Percentiles rank a stretch among this genome's conserved stretches.
Evolutionary conservation across 2,888 invertebrate genomes (phyloP).

Genomic region (Imbricaverruca yamaguchii): DNA sequence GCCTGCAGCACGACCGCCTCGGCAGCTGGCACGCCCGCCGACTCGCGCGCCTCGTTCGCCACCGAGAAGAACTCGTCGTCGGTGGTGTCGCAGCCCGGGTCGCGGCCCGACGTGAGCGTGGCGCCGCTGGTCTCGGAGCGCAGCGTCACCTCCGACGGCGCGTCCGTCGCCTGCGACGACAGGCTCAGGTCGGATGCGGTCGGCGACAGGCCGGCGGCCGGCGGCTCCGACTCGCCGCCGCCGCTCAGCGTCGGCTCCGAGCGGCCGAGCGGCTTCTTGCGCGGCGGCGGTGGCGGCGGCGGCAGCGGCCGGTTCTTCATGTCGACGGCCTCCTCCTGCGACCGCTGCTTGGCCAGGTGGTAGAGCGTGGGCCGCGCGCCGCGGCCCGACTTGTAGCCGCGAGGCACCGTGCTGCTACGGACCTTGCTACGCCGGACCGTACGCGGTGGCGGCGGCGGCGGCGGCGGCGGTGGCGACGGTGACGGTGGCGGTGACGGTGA

Average conservation of each 20-base stretch:
- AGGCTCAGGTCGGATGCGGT: background rate
- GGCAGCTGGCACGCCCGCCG: background rate
- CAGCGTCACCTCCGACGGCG: slow-evolving; percentile 5
- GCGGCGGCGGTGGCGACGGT: background rate
- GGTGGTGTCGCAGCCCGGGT: background rate
- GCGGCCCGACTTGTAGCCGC: background rate
- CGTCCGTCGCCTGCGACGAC: slow-evolving; percentile 4
- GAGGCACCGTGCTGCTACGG: slow-evolving; percentile 2
- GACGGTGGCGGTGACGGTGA: background rate
- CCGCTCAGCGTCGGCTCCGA: background rate
- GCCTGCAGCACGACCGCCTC: background rate
- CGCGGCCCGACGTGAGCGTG: background rate
- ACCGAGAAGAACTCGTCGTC: slow-evolving; percentile 22
- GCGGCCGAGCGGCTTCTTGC: background rate
- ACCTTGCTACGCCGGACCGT: background rate
- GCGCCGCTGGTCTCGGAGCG: background rate
- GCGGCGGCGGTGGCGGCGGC: slow-evolving; percentile 17
- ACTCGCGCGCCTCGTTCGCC: background rate
- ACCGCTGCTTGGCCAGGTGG: slow-evolving; percentile 4
- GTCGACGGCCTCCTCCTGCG: background rate
- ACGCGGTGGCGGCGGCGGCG: background rate
- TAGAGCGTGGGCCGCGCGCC: slow-evolving; percentile 3
- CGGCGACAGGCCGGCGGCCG: background rate
- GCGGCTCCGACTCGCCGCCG: no score
- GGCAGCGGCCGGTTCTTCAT: slow-evolving; percentile 21